These are phyloP conservation scores for Caenorhabditis afra DNA, from an alignment of 2,888 invertebrate species.

Conservation along the genomic window DNA sequence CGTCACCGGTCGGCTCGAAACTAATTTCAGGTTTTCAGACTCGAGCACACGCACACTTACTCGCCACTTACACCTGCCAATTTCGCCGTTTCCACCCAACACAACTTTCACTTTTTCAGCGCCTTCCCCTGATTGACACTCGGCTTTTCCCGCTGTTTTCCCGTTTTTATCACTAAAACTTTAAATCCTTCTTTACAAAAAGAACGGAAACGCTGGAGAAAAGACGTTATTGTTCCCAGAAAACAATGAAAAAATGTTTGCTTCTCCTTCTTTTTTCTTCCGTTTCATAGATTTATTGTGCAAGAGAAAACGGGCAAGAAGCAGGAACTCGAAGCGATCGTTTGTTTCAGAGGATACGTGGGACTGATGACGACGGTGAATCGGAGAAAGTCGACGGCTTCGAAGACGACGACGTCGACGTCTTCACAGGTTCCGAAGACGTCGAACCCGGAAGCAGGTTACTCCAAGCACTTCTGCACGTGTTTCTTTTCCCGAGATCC, in stretches of 20 bases:
- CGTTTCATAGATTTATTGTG: not conserved
- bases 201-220: not conserved
- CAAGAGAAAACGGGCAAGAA: not conserved
- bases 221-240: not conserved
- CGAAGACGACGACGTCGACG: too few species aligned
- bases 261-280: not conserved
- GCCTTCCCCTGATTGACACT: not conserved
- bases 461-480: too few species aligned
- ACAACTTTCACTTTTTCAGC: conserved; percentile 7
- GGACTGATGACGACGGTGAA: conserved; percentile 8
- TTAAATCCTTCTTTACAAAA: not conserved
- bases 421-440: too few species aligned
- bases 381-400: conserved; percentile 31
- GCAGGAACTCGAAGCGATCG: too few species aligned
- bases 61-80: conserved; percentile 23
- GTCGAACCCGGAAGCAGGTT: too few species aligned
- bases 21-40: conserved; percentile 30
- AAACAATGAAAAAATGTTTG: conserved; percentile 3
- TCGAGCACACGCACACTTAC: too few species aligned
- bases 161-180: too few species aligned
- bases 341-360: not conserved
- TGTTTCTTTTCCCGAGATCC: too few species aligned
- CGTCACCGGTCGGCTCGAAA: not conserved
- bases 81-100: not conserved
- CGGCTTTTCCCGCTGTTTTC: not conserved